phyloP scores from a whole-genome alignment of 2,888 invertebrate species.

The Phyllotreta striolata region DNA sequence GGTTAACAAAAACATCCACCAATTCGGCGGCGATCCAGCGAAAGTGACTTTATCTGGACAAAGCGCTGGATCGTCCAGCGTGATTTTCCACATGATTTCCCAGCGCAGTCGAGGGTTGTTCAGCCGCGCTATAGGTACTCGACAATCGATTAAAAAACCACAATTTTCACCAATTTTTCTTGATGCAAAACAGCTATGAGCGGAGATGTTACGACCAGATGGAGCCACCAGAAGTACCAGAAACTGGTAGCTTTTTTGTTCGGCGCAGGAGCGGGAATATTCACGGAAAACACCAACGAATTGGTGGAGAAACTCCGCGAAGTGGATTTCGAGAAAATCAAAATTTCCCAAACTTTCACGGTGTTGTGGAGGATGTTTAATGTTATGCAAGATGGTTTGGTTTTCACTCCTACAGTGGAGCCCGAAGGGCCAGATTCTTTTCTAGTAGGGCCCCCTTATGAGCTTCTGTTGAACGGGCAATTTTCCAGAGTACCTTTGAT shows the following conservation, averaged over 20 bases:
- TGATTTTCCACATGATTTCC: conserved; percentile 28
- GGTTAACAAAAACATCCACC: conserved; percentile 25
- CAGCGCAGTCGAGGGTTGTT: conserved; percentile 32
- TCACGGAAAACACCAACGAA: conserved; percentile 21
- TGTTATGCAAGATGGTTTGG: conserved; percentile 8
- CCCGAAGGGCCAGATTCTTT: conserved; percentile 19
- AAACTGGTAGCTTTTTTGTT: conserved; percentile 28
- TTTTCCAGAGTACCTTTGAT: conserved; percentile 21
- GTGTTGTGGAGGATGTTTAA: background rate
- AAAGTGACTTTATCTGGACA: conserved; percentile 32
- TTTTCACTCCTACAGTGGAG: conserved; percentile 23
- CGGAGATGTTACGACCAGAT: conserved; percentile 4
- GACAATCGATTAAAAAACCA: no score
- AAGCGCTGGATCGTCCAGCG: conserved; percentile 29
- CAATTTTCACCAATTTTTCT: background rate
- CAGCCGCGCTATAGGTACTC: conserved; percentile 20
- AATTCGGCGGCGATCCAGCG: conserved; percentile 29
- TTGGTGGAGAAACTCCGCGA: conserved; percentile 25
- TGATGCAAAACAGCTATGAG: conserved; percentile 20
- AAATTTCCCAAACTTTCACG: background rate
- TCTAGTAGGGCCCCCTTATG: background rate
- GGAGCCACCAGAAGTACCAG: conserved; percentile 18
- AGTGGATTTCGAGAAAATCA: conserved; percentile 11
- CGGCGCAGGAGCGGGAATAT: conserved; percentile 20
- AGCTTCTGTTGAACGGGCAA: conserved; percentile 9